phyloP scores from a whole-genome alignment of 2,888 invertebrate species.

The Pollenia labialis region DNA sequence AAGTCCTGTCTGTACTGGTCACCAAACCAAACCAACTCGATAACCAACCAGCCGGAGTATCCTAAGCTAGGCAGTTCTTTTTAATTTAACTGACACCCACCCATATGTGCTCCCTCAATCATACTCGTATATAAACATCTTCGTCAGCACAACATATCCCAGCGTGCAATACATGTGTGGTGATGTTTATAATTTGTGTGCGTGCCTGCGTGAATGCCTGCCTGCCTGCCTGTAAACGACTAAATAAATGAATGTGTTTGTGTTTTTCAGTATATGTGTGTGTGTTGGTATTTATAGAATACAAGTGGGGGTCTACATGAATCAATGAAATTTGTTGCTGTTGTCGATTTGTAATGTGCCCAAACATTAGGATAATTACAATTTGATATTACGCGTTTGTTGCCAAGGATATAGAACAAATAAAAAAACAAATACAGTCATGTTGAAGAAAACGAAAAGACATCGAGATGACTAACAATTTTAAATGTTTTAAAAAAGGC shows the following conservation, averaged over 20 bases:
- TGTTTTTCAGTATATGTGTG: neutral
- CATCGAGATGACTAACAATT: slow-evolving; percentile 26
- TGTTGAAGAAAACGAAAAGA: slow-evolving; percentile 3
- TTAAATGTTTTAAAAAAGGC: slow-evolving; percentile 49
- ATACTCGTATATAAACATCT: slow-evolving; percentile 47
- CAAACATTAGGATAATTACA: slow-evolving; percentile 16
- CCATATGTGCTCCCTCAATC: slow-evolving; percentile 40
- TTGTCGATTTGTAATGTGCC: slow-evolving; percentile 42
- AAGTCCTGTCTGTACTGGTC: slow-evolving; percentile 20
- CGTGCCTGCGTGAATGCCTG: neutral
- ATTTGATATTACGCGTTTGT: slow-evolving; percentile 45
- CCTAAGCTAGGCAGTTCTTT: neutral
- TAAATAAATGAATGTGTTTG: neutral
- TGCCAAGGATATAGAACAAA: slow-evolving; percentile 44
- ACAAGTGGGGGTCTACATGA: slow-evolving; percentile 26
- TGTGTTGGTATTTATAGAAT: slow-evolving; percentile 18
- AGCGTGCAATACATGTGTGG: slow-evolving; percentile 9
- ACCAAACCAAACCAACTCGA: slow-evolving; percentile 41
- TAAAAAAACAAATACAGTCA: neutral
- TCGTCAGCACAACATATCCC: slow-evolving; percentile 16
- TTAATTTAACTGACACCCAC: slow-evolving; percentile 35
- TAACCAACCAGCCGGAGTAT: slow-evolving; percentile 22
- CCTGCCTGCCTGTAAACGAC: slow-evolving; percentile 9
- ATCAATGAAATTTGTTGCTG: slow-evolving; percentile 39
- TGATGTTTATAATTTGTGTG: slow-evolving; percentile 2